phyloP scores from a whole-genome alignment of 2,797 vertebrate species.

The Cephalopachus bancanus region DNA sequence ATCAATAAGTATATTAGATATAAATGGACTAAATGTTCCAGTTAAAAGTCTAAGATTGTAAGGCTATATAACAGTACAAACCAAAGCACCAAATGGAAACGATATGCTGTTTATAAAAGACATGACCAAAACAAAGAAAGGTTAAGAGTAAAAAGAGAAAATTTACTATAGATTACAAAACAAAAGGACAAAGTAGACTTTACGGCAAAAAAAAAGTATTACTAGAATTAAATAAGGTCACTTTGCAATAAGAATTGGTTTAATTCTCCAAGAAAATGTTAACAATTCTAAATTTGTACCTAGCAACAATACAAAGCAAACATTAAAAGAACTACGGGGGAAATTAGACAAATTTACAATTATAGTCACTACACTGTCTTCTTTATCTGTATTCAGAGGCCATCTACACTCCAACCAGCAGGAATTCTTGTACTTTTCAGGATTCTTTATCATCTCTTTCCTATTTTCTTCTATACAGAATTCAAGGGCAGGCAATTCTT shows the following conservation, averaged over 20 bases:
- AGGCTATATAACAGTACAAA: slow-evolving; percentile 17
- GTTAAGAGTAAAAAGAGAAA: background rate
- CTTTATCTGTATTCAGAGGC: background rate
- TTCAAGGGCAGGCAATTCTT: background rate
- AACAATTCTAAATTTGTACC: slow-evolving; percentile 18
- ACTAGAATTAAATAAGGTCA: background rate
- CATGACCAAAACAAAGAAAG: background rate
- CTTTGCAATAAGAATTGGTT: background rate
- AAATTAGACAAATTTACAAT: background rate
- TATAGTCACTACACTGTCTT: background rate
- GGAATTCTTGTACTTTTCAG: background rate
- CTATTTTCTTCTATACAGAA: background rate
- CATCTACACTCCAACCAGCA: background rate
- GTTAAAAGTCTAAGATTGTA: background rate
- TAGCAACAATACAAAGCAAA: background rate
- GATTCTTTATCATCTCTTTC: background rate
- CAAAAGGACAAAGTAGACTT: background rate
- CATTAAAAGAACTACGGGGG: background rate
- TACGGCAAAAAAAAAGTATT: background rate
- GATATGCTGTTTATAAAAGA: background rate
- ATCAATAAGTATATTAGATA: background rate
- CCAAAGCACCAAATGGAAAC: slow-evolving; percentile 37
- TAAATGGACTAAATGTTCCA: background rate
- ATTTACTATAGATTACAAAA: background rate
- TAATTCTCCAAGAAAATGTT: background rate